These are phyloP conservation scores for Spinibarbus caldwelli DNA, from an alignment of 2,797 vertebrate species.

Conservation along the genomic window DNA sequence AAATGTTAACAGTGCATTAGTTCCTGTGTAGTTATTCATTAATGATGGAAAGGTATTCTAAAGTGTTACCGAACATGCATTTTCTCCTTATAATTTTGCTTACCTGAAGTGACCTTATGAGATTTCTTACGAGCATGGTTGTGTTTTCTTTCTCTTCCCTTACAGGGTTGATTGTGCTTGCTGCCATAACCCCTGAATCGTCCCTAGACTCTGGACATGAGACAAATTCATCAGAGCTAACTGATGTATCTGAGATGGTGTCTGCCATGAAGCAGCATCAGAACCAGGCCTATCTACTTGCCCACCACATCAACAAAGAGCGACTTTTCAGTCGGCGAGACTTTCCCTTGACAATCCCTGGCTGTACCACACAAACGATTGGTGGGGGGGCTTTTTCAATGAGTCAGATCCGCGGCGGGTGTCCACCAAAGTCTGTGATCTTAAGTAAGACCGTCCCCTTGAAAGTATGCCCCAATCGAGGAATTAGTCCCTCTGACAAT, in stretches of 20 bases:
- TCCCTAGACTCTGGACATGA: constrained; percentile 97
- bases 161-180: constrained; percentile 96
- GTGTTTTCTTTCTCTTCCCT: constrained; percentile 7
- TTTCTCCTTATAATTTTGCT: not conserved
- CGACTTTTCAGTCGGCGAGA: constrained; percentile 90
- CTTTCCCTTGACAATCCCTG: constrained; percentile 91
- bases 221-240: constrained; percentile 97
- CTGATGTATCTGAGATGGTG: constrained; percentile 96
- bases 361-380: constrained; percentile 90
- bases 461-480: constrained; percentile 80
- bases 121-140: constrained; percentile 6
- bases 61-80: too few relatives aligned
- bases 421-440: constrained; percentile 78
- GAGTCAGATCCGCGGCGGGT: constrained; percentile 81
- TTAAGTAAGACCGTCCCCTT: constrained; percentile 85
- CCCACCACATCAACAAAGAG: constrained; percentile 96
- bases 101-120: not conserved
- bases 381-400: constrained; percentile 88
- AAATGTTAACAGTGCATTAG: too few relatives aligned
- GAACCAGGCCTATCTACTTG: constrained; percentile 93
- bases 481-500: constrained; percentile 67
- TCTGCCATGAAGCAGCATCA: constrained; percentile 98
- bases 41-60: too few relatives aligned
- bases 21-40: too few relatives aligned
- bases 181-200: constrained; percentile 97